Percentiles rank a stretch among this genome's conserved stretches.
Evolutionary conservation across 2,797 vertebrate genomes (phyloP).

Genomic region (Acanthornis magna): DNA sequence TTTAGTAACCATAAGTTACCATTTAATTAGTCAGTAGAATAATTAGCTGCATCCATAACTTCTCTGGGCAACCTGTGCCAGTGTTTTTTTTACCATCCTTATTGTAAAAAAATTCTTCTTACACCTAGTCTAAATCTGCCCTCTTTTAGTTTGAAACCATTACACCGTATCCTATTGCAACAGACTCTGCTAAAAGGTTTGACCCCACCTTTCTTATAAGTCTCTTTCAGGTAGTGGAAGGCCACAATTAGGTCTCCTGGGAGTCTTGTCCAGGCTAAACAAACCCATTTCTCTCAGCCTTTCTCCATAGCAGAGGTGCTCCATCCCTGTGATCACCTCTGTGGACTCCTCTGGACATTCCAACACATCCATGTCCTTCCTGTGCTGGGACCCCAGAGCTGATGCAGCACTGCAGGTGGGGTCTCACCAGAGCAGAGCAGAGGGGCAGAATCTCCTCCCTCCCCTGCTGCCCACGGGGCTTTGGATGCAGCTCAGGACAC

Average conservation of each 20-base stretch:
- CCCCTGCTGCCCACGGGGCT: accelerated
- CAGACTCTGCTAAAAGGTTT: background rate
- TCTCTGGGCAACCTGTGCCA: background rate
- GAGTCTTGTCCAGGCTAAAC: background rate
- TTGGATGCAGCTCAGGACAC: background rate
- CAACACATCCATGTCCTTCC: background rate
- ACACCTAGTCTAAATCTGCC: background rate
- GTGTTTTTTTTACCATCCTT: background rate
- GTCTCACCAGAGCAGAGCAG: background rate
- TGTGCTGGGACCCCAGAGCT: background rate
- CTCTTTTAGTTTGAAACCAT: background rate
- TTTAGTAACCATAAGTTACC: background rate
- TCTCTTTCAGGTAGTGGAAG: background rate
- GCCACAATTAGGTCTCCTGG: background rate
- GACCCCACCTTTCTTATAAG: background rate
- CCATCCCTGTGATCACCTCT: background rate
- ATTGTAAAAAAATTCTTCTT: background rate
- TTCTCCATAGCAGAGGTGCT: background rate
- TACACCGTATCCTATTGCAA: background rate
- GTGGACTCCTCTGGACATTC: background rate
- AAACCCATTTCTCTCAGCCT: background rate
- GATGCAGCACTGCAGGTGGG: background rate
- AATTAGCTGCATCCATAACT: background rate
- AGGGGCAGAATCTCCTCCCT: background rate
- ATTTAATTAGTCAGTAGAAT: background rate